These are phyloP conservation scores for Trichonephila clavata DNA, from an alignment of 1,140 invertebrate genomes.

Conservation along the genomic window DNA sequence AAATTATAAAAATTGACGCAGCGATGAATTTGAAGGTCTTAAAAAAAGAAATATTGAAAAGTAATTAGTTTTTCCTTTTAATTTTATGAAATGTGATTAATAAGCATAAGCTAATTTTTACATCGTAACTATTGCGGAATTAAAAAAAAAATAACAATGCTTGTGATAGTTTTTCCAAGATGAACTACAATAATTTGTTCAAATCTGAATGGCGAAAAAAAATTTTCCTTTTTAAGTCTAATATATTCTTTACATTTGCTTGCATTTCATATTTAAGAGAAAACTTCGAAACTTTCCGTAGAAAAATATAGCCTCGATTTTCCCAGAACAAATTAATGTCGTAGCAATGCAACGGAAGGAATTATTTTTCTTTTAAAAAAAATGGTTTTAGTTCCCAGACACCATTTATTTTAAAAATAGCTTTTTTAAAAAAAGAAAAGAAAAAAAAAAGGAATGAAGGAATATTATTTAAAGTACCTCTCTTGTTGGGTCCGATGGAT, in stretches of 20 bases:
- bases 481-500: not conserved
- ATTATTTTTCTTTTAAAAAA: not conserved
- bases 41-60: too few species aligned
- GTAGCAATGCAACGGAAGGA: not conserved
- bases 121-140: too few species aligned
- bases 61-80: too few species aligned
- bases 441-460: not conserved
- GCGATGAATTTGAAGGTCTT: too few species aligned
- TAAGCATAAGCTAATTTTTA: too few species aligned
- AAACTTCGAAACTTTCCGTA: not conserved
- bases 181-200: too few species aligned
- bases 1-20: too few species aligned
- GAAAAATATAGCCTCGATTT: not conserved
- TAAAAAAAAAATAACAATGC: too few species aligned
- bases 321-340: conserved; percentile 3
- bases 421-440: not conserved
- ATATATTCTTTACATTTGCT: not conserved
- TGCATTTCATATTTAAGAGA: not conserved
- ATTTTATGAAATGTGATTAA: too few species aligned
- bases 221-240: not conserved
- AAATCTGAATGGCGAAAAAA: not conserved
- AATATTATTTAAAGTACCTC: not conserved
- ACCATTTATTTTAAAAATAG: not conserved
- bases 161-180: too few species aligned
- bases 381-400: not conserved